These are phyloP conservation scores for Crypturellus undulatus DNA, from an alignment of 2,113 vertebrate genomes.

Conservation along the genomic window DNA sequence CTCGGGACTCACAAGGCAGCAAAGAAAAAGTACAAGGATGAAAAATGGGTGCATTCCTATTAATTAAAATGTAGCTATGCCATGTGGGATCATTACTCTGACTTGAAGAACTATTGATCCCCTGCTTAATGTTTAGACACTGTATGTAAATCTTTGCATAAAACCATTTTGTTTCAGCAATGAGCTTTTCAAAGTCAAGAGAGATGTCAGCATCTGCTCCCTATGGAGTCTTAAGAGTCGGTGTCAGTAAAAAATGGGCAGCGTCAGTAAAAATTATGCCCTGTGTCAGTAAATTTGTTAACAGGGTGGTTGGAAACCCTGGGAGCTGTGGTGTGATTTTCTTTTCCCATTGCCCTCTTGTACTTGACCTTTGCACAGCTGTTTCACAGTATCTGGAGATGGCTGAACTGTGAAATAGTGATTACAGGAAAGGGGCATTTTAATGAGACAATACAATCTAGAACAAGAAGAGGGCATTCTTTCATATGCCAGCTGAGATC, in stretches of 20 bases:
- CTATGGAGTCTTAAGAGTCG: conserved; percentile 59
- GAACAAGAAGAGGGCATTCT: conserved; percentile 41
- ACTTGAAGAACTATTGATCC: conserved; percentile 53
- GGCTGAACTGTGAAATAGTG: conserved; percentile 62
- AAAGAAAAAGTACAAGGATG: not conserved
- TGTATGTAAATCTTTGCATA: conserved; percentile 74
- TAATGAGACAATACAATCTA: conserved; percentile 60
- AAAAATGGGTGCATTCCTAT: conserved; percentile 16
- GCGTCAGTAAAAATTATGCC: conserved; percentile 66
- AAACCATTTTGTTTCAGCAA: conserved; percentile 59
- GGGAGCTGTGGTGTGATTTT: conserved; percentile 40
- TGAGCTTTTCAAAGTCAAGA: conserved; percentile 64
- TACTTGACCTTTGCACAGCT: conserved; percentile 68
- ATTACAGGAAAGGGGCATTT: conserved; percentile 53
- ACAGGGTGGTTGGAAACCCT: conserved; percentile 37
- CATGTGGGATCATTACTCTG: conserved; percentile 55
- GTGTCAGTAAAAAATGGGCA: conserved; percentile 60
- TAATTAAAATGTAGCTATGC: conserved; percentile 50
- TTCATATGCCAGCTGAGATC: conserved; percentile 50
- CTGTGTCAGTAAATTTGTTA: conserved; percentile 68
- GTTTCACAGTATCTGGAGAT: conserved; percentile 62
- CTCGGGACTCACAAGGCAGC: not conserved
- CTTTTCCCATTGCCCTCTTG: conserved; percentile 50
- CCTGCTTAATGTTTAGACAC: conserved; percentile 52
- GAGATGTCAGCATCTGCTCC: conserved; percentile 51